Conservation (phyloP, 1,140 invertebrate genomes). For the Radopholus similis region DNA sequence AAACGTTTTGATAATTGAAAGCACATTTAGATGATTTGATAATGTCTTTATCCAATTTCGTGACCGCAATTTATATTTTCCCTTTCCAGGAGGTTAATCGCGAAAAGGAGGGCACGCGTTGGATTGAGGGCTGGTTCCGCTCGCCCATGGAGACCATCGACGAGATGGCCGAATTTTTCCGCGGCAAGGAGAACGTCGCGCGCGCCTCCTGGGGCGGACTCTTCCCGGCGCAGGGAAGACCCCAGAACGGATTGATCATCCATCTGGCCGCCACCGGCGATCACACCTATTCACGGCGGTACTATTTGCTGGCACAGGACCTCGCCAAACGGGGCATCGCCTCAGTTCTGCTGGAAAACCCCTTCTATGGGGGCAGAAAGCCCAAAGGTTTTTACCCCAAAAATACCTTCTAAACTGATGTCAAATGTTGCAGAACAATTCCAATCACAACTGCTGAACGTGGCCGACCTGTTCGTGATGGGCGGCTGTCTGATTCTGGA, state of each 20-base stretch:
- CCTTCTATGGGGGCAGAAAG: constrained; percentile 86
- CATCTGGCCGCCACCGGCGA: constrained; percentile 96
- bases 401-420: constrained; percentile 3
- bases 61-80: not conserved
- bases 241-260: constrained; percentile 69
- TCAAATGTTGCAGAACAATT: constrained; percentile 63
- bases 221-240: constrained; percentile 58
- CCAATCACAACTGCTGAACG: constrained; percentile 85
- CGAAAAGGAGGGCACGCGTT: constrained; percentile 70
- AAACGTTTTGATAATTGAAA: not conserved
- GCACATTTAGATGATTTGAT: not conserved
- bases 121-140: constrained; percentile 82
- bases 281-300: constrained; percentile 86
- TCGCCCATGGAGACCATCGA: constrained; percentile 77
- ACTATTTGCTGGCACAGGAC: not conserved
- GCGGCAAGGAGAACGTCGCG: constrained; percentile 66
- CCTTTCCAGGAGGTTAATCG: constrained; percentile 72
- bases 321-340: constrained; percentile 74
- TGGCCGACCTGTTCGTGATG: constrained; percentile 98
- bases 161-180: constrained; percentile 81
- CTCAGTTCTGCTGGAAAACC: constrained; percentile 92
- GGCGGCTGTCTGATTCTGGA: constrained; percentile 91
- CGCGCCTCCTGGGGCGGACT: constrained; percentile 21
- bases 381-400: constrained; percentile 75
- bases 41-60: not conserved